Conservation (phyloP, 92 coral and sea anemone species). For the Actinostola sp. region DNA sequence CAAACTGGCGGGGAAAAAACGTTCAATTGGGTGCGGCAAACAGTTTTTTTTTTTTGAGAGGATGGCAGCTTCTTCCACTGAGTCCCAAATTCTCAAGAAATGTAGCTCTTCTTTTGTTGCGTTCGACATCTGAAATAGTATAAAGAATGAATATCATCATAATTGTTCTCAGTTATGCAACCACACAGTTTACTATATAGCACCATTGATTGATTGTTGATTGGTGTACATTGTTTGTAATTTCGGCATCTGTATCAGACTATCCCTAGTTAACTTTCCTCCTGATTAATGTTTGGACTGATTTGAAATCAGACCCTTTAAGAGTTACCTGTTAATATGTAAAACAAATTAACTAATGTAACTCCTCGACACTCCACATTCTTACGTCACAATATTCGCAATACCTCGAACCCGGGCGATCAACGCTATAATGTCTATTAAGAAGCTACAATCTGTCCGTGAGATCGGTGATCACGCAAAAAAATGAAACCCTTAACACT, state of each 20-base stretch:
- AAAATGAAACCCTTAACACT: no score
- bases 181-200: no score
- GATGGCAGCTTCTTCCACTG: constrained; percentile 97
- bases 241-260: no score
- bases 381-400: neutral
- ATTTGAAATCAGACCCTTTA: no score
- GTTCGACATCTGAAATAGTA: constrained; percentile 22
- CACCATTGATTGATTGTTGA: no score
- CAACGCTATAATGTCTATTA: neutral
- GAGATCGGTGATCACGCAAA: no score
- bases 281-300: no score
- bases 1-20: no score
- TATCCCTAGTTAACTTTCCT: no score
- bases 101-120: constrained; percentile 68
- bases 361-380: neutral
- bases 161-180: no score
- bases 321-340: neutral
- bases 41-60: constrained; percentile 94
- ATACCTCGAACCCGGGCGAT: neutral
- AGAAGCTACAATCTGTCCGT: no score
- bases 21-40: constrained; percentile 99
- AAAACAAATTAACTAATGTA: neutral
- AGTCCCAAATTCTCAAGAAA: constrained; percentile 93
- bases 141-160: neutral
- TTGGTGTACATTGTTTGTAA: no score